Percentiles rank a stretch among this genome's conserved stretches.
Conservation (phyloP, 2,888 invertebrate species). For the Gerris lacustris region DNA sequence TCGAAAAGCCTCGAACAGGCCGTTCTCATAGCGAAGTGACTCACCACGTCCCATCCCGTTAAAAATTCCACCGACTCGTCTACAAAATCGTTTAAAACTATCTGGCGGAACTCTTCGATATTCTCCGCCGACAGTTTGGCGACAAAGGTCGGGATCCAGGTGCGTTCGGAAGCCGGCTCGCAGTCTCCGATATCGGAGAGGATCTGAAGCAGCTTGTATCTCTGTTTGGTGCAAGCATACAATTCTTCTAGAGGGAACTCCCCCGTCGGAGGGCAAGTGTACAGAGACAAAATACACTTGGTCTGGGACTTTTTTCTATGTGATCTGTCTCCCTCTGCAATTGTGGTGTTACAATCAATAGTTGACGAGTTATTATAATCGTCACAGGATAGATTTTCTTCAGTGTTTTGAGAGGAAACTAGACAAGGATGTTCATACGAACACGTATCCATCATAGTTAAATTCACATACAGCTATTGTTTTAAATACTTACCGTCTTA, state of each 20-base stretch:
- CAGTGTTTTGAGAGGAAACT: no score
- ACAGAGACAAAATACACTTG: background rate
- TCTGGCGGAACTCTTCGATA: background rate
- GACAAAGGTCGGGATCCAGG: background rate
- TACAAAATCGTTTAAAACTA: background rate
- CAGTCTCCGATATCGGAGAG: background rate
- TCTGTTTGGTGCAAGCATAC: background rate
- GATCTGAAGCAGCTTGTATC: background rate
- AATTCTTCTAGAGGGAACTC: background rate
- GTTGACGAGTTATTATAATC: no score
- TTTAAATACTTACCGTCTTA: no score
- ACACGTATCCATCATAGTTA: no score
- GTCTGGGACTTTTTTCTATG: no score
- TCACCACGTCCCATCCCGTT: constrained; percentile 9
- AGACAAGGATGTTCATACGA: no score
- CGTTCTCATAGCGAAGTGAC: constrained; percentile 17
- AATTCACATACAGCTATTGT: no score
- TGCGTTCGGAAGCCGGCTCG: background rate
- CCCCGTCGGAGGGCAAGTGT: background rate
- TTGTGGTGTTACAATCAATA: no score
- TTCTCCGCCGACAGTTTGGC: background rate
- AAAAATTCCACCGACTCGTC: background rate
- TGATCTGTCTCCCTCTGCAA: no score
- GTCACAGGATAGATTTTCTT: no score
- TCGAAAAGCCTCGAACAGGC: constrained; percentile 18